A percentile compares a stretch with the other conserved stretches of the same genome.
These are phyloP conservation scores for Cylloceria caligata DNA, from an alignment of 2,888 invertebrate species.

Conservation along the genomic window DNA sequence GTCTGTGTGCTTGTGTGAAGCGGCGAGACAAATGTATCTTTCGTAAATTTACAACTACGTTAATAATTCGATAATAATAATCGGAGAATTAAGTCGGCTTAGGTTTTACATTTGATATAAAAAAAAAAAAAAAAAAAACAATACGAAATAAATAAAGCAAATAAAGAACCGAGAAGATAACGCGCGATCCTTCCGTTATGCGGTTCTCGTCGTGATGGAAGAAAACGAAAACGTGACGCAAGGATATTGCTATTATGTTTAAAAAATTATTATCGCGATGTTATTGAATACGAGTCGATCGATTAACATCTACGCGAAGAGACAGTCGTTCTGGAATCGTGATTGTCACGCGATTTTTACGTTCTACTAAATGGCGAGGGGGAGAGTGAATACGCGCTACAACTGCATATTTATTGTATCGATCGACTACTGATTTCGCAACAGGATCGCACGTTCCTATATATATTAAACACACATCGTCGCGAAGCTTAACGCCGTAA, in stretches of 20 bases:
- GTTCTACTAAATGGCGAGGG: constrained; percentile 19
- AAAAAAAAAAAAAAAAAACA: constrained; percentile 27
- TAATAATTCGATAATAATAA: constrained; percentile 53
- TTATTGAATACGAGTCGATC: constrained; percentile 61
- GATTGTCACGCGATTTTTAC: constrained; percentile 1
- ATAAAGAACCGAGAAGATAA: constrained; percentile 26
- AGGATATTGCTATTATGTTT: constrained; percentile 26
- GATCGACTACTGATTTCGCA: constrained; percentile 58
- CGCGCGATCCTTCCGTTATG: constrained; percentile 42
- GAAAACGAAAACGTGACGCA: constrained; percentile 23
- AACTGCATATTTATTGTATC: constrained; percentile 42
- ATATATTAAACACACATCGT: constrained; percentile 45
- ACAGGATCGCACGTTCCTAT: constrained; percentile 47
- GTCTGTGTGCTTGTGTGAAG: constrained; percentile 50
- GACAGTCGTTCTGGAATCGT: constrained; percentile 12
- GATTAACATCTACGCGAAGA: constrained; percentile 31
- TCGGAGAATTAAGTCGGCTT: constrained; percentile 59
- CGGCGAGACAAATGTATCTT: constrained; percentile 54
- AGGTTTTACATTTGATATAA: constrained; percentile 38
- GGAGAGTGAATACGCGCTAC: constrained; percentile 38
- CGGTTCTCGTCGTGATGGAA: constrained; percentile 49
- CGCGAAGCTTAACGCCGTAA: constrained; percentile 56
- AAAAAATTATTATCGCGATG: constrained; percentile 42
- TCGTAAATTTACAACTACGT: constrained; percentile 43
- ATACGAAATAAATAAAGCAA: constrained; percentile 16